Percentiles rank a stretch among this genome's conserved stretches.
Evolutionary conservation across 2,797 vertebrate genomes (phyloP).

Genomic region (Malacoctenus gilli): DNA sequence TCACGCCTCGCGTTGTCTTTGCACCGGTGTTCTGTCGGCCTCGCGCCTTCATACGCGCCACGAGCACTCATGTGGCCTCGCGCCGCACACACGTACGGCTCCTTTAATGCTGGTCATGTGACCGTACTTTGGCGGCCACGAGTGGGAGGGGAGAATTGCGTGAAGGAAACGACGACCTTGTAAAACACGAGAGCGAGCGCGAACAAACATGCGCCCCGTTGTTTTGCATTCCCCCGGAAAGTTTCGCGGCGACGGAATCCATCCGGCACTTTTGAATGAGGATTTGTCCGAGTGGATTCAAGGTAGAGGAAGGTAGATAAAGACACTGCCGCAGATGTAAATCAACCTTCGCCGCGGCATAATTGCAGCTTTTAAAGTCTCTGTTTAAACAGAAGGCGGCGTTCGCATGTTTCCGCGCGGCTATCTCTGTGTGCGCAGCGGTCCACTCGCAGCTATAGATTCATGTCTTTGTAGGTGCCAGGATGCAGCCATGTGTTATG

Average conservation of each 20-base stretch:
- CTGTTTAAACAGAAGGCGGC: constrained; percentile 27
- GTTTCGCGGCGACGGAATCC: constrained; percentile 8
- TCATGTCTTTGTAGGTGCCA: constrained; percentile 46
- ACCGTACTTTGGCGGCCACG: constrained; percentile 1
- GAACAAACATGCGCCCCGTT: not conserved
- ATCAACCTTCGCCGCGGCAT: constrained; percentile 19
- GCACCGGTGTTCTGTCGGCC: not conserved
- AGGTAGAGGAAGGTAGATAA: constrained; percentile 25
- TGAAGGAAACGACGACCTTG: too few relatives aligned
- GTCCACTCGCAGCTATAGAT: constrained; percentile 60
- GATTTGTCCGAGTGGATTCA: constrained; percentile 4
- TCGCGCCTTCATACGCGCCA: not conserved
- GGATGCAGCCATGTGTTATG: constrained; percentile 54
- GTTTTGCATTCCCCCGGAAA: not conserved
- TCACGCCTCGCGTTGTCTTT: too few relatives aligned
- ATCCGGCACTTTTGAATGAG: constrained; percentile 25
- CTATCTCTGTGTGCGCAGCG: constrained; percentile 30
- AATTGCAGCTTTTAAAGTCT: constrained; percentile 34
- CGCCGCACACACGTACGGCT: constrained; percentile 3
- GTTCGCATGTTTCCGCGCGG: constrained; percentile 12
- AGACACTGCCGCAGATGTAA: constrained; percentile 20
- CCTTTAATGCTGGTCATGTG: constrained; percentile 4
- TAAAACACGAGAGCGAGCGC: not conserved
- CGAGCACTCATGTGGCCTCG: not conserved
- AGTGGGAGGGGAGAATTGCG: not conserved